Evolutionary conservation across 2,888 invertebrate species (phyloP).

Genomic region (Eupelmus urozonus): DNA sequence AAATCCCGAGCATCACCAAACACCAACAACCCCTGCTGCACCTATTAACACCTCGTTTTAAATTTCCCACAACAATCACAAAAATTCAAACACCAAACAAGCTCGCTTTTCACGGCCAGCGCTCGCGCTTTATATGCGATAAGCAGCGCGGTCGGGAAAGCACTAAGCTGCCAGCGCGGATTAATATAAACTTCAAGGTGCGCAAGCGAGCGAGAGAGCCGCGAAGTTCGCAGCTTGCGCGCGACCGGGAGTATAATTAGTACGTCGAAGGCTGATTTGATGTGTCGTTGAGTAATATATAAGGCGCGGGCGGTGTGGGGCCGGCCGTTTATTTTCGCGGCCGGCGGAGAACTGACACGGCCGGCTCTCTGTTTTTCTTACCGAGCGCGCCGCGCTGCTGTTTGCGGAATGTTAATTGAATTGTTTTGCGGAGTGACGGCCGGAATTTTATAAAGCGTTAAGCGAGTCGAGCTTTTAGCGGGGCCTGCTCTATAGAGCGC

Average conservation of each 20-base stretch:
- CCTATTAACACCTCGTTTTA: too few relatives aligned
- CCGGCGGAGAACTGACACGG: neutral
- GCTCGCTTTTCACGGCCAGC: constrained; percentile 32
- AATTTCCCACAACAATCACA: too few relatives aligned
- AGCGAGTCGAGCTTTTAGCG: neutral
- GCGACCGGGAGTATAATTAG: constrained; percentile 72
- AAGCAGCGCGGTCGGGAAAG: constrained; percentile 64
- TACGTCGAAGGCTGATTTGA: constrained; percentile 71
- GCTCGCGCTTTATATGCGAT: too few relatives aligned
- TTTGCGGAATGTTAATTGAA: constrained; percentile 8
- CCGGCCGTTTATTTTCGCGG: constrained; percentile 9
- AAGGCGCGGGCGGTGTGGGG: too few relatives aligned
- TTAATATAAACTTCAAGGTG: constrained; percentile 75
- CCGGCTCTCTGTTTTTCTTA: neutral
- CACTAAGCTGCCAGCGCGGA: constrained; percentile 72
- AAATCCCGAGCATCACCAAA: too few relatives aligned
- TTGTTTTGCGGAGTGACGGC: neutral
- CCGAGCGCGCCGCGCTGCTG: too few relatives aligned
- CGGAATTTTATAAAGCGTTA: neutral
- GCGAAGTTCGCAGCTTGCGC: constrained; percentile 62
- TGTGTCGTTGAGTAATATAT: constrained; percentile 13
- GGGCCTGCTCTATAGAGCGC: too few relatives aligned
- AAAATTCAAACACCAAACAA: too few relatives aligned
- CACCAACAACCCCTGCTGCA: too few relatives aligned
- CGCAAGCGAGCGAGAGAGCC: constrained; percentile 60